Base-by-base conservation (phyloP, 2,113 vertebrate species). In the Tringa solitaria region DNA sequence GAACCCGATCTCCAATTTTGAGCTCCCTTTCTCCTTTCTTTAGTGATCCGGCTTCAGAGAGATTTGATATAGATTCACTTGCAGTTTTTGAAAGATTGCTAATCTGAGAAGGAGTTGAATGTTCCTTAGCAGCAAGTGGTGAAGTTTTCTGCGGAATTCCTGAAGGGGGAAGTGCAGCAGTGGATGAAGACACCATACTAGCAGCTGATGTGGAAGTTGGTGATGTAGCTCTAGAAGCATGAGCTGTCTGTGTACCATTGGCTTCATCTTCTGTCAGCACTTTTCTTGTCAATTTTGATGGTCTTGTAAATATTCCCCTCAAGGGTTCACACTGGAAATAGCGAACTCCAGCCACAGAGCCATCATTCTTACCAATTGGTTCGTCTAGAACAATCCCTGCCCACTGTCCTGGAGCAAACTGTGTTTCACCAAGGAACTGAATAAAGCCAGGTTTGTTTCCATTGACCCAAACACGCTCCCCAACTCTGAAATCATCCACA, bases 401-500 rank as follows among this genome's bases (percentile, higher is more conserved):
- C 99, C 99, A 99, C 87, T 99, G 99, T 56, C 99, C 99, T 0
- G 99, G 99, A 11, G 99, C 99, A 84, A 99, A 99, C 91, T 99
- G 99, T 0, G 99, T 99, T 69, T 99, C 99, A 50, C 99, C 99
- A 50, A 99, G 98, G 97, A 99, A 99, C 92, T 99, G 99, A 90
- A 99, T 98, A 59, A 98, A 98, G 43, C 99, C 99, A 4, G 99
- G 99, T 82, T 99, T 99, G 93, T 99, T 99, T 21, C 99, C 99
- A 33, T 99, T 99, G 74, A 99, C 99, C 99, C 99, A 99, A 27
- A 99, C 99, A n/a, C 98, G 98, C n/a, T 99, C 99, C 37, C 99
- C 99, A 9, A 99, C 97, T 83, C 98, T 96, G 89, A 99, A 99
- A 95, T 97, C 98, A 79, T 99, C 99, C 95, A 98, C 98, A 70